These are phyloP conservation scores for Perdita meconis DNA, from an alignment of 2,888 invertebrate species.

Conservation along the genomic window DNA sequence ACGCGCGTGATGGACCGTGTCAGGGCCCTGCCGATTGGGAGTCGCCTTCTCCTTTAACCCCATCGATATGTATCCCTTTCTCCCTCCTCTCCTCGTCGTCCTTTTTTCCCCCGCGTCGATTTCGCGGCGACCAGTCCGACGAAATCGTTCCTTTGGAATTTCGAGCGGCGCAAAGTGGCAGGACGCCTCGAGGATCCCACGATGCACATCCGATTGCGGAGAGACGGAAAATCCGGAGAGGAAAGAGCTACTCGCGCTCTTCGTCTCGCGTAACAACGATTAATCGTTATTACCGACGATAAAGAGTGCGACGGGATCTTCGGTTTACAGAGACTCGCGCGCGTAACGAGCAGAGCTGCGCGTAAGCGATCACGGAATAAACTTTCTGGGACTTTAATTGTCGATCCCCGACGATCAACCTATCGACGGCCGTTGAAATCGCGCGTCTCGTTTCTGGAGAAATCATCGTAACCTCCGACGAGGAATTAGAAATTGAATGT, in stretches of 20 bases:
- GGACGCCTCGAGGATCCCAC: conserved; percentile 33
- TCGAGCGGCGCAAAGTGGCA: conserved; percentile 28
- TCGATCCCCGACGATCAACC: conserved; percentile 31
- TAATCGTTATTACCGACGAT: conserved; percentile 26
- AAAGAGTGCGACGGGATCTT: conserved; percentile 14
- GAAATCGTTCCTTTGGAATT: conserved; percentile 44
- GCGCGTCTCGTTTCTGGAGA: no score
- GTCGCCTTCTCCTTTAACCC: conserved; percentile 67
- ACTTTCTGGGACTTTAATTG: conserved; percentile 27
- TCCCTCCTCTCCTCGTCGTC: not conserved
- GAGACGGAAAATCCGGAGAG: conserved; percentile 7
- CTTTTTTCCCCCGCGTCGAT: conserved; percentile 37
- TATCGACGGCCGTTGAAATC: not conserved
- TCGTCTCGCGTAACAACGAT: conserved; percentile 7
- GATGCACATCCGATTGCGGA: conserved; percentile 47
- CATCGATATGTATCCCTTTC: conserved; percentile 22
- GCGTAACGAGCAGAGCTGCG: not conserved
- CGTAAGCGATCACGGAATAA: conserved; percentile 34
- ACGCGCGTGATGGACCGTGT: conserved; percentile 50
- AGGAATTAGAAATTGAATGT: not conserved
- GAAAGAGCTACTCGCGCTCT: not conserved
- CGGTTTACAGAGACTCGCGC: conserved; percentile 5
- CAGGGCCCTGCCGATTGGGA: conserved; percentile 59
- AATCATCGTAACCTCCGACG: not conserved
- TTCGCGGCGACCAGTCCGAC: conserved; percentile 67